A percentile compares a stretch with the other conserved stretches of the same genome.
Evolutionary conservation across 2,113 vertebrate species (phyloP).

Genomic region (Hyperopisus bebe): DNA sequence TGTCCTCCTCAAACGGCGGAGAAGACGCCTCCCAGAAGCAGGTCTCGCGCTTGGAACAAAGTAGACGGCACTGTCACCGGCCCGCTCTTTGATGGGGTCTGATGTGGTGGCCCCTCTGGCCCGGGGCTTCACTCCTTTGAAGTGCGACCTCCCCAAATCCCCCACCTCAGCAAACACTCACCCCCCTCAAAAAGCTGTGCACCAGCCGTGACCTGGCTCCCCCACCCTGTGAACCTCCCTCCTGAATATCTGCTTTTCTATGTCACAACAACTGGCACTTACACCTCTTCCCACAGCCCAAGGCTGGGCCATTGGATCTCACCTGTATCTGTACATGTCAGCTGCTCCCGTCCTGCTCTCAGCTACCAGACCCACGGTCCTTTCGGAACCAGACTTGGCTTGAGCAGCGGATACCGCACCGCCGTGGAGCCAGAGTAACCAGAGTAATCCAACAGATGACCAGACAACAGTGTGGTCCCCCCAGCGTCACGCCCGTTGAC

Average conservation of each 20-base stretch:
- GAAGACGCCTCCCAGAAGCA: background rate
- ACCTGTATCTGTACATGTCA: background rate
- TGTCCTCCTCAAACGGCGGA: background rate
- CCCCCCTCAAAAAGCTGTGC: background rate
- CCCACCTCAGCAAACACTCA: background rate
- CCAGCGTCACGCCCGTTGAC: background rate
- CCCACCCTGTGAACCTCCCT: background rate
- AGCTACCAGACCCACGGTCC: background rate
- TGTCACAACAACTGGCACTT: background rate
- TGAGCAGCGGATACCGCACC: background rate
- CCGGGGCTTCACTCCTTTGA: background rate
- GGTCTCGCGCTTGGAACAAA: background rate
- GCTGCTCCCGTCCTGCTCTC: background rate
- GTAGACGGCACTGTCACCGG: background rate
- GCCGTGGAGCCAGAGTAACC: background rate
- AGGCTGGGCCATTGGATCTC: background rate
- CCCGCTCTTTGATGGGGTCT: background rate
- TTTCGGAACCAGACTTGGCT: background rate
- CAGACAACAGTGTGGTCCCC: background rate
- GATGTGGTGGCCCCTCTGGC: background rate
- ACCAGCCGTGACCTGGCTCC: background rate
- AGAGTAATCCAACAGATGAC: background rate
- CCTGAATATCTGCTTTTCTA: background rate
- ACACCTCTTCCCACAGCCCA: background rate
- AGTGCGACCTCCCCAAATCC: background rate